Percentiles rank a stretch among this genome's conserved stretches.
phyloP scores from a whole-genome alignment of 2,113 vertebrate species.

The Equus quagga region DNA sequence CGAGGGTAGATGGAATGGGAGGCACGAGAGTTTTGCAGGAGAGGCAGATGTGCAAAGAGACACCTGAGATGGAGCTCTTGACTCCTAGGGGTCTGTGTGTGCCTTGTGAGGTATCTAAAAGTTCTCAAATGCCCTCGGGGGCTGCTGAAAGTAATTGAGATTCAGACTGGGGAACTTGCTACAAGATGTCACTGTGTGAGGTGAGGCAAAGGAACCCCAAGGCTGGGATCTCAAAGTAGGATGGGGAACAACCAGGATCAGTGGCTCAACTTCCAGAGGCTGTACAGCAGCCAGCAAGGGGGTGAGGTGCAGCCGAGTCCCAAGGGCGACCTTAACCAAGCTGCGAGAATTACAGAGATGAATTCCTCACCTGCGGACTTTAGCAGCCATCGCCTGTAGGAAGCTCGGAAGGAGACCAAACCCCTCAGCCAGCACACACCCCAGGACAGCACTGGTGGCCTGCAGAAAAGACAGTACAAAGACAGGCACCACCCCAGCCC shows the following conservation, averaged over 20 bases:
- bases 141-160: not conserved
- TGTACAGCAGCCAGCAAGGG: no score
- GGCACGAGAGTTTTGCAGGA: not conserved
- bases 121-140: not conserved
- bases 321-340: not conserved
- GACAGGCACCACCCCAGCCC: not conserved
- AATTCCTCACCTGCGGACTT: not conserved
- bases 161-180: not conserved
- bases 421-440: not conserved
- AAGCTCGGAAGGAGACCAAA: not conserved
- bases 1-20: not conserved
- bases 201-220: no score
- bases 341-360: not conserved
- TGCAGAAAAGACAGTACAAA: no score
- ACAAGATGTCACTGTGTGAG: not conserved
- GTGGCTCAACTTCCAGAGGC: not conserved
- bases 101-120: not conserved
- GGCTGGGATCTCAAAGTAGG: not conserved
- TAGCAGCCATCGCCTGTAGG: not conserved
- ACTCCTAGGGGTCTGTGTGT: not conserved
- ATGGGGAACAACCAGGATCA: not conserved
- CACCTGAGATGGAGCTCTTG: not conserved
- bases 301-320: not conserved
- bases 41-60: not conserved
- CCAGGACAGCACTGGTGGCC: not conserved